Base-by-base conservation (phyloP, 2,797 vertebrate species). In the Notolepis coatsorum region DNA sequence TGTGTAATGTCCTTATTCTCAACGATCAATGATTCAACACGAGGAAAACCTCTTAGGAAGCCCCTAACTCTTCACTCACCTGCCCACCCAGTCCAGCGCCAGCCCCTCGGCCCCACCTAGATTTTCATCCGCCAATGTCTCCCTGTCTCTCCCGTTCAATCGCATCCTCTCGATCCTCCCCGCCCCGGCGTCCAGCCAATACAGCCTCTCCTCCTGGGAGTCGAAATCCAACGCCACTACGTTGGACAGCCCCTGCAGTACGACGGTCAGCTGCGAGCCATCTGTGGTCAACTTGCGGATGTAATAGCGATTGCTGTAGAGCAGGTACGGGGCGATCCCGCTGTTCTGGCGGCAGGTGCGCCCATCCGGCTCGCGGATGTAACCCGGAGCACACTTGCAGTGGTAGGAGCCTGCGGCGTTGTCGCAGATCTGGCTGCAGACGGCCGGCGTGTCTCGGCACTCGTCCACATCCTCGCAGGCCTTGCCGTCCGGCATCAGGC, bases 351-450 rank as follows among this genome's bases (percentile, higher is more conserved):
- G 88, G 47, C 92, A 93, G 6, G 87, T 88, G 53, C 79, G 87
- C 7, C 88, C 84, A 10, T 93, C 91, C 0, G 91, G 71, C 56
- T 92, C 90, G 0, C 91, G 85, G 37, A 92, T 57, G 61, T 92
- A 92, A 10, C 92, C 91, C 0, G 83, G 67, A 35, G 89, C 89
- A 2, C 92, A 93, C 79, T 84, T 91, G 68, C 92, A 93, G 88
- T 79, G 63, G 65, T 75, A 92, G 0, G 91, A 91, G 60, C 91
- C 92, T 0, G 68, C 61, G 0, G 61, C 33, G 67, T 92, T 92
- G 61, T 91, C 86, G 6, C 92, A 93, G 57, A 92, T 80, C 81
- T 93, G 92, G 75, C 91, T 92, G 80, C 92, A 93, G 47, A 91
- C 77, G 1, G 79, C 65, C 0, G 91, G 91, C 1, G 83, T 85